Percentiles rank a stretch among this genome's conserved stretches.
phyloP scores from a whole-genome alignment of 2,797 vertebrate species.

The Luscinia megarhynchos region DNA sequence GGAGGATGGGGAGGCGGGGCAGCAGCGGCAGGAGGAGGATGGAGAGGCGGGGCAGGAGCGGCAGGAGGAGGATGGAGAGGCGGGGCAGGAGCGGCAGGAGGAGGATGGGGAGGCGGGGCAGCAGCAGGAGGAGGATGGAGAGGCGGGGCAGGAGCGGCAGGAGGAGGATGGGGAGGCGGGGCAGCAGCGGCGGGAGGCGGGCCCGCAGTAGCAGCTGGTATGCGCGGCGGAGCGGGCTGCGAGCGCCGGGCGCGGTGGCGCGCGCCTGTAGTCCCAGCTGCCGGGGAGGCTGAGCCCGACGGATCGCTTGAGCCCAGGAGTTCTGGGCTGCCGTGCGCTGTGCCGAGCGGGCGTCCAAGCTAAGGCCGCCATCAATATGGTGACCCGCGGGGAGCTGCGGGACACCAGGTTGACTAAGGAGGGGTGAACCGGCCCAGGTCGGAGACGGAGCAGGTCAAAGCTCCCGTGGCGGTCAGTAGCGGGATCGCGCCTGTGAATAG shows the following conservation, averaged over 20 bases:
- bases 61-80: no score
- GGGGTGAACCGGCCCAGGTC: slow-evolving; percentile 71
- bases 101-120: no score
- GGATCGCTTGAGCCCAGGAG: slow-evolving; percentile 80
- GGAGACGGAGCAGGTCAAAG: slow-evolving; percentile 70
- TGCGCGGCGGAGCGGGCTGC: accelerated
- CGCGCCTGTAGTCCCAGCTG: slow-evolving; percentile 80
- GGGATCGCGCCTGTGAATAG: slow-evolving; percentile 77
- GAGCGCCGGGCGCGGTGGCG: slow-evolving; percentile 72
- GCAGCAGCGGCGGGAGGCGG: not conserved
- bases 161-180: not conserved
- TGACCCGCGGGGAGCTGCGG: slow-evolving; percentile 38
- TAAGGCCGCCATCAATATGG: slow-evolving; percentile 77
- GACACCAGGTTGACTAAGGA: slow-evolving; percentile 65
- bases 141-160: no score
- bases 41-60: no score
- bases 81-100: not conserved
- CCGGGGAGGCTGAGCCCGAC: slow-evolving; percentile 78
- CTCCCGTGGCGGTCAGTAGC: slow-evolving; percentile 53
- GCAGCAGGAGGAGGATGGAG: no score
- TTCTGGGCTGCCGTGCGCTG: slow-evolving; percentile 77
- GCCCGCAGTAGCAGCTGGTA: no score
- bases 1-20: not conserved
- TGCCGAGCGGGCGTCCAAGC: slow-evolving; percentile 74
- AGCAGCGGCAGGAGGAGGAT: no score